Conservation (phyloP, 2,113 vertebrate species). For the Corythornis cristatus region DNA sequence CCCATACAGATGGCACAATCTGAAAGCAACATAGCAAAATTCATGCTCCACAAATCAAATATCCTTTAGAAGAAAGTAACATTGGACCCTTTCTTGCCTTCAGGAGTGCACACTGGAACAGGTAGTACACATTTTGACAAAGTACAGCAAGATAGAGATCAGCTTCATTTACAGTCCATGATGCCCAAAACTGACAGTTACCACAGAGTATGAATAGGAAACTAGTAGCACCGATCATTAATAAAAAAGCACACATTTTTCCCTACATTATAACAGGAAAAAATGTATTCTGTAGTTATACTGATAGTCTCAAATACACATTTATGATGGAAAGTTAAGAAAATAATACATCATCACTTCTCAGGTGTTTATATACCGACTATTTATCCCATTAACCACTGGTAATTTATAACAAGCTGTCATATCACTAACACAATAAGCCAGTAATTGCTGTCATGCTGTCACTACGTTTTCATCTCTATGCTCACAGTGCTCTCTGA, state of each 20-base stretch:
- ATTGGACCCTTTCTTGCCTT: neutral
- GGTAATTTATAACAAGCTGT: conserved; percentile 55
- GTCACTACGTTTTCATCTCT: conserved; percentile 23
- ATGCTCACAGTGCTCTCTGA: neutral
- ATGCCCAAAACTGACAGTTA: too few relatives aligned
- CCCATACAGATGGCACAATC: accelerated
- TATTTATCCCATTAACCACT: conserved; percentile 65
- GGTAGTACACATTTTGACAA: neutral
- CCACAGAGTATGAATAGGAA: too few relatives aligned
- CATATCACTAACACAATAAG: conserved; percentile 58
- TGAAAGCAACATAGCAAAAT: neutral
- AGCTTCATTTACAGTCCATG: neutral
- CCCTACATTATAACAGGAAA: neutral
- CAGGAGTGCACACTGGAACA: neutral
- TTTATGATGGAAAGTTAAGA: conserved; percentile 37
- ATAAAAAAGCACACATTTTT: accelerated
- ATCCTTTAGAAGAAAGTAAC: neutral
- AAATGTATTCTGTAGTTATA: neutral
- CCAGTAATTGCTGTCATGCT: conserved; percentile 62
- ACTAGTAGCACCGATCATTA: too few relatives aligned
- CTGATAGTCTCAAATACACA: conserved; percentile 20
- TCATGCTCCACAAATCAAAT: neutral
- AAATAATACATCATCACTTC: conserved; percentile 39
- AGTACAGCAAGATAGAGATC: neutral
- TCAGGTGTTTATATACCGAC: conserved; percentile 29